A percentile compares a stretch with the other conserved stretches of the same genome.
Evolutionary conservation across 1,140 invertebrate genomes (phyloP).

Genomic region (Heliconius nattereri): DNA sequence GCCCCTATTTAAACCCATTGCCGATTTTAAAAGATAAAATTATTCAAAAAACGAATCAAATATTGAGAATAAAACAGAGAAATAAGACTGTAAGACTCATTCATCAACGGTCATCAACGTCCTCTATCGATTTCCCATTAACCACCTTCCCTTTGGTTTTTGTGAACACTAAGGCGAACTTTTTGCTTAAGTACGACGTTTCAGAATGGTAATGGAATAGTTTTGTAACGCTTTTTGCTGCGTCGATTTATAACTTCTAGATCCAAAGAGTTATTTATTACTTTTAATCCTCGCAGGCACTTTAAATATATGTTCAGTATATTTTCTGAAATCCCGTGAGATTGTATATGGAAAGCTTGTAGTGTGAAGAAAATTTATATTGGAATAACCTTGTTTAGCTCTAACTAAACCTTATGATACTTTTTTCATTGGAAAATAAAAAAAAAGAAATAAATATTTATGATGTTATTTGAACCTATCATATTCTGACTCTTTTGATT

Average conservation of each 20-base stretch:
- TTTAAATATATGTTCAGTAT: slow-evolving; percentile 10
- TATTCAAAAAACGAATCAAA: slow-evolving; percentile 12
- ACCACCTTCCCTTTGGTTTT: slow-evolving; percentile 50
- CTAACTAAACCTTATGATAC: too few species aligned
- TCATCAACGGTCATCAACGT: slow-evolving; percentile 41
- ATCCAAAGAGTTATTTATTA: slow-evolving; percentile 14
- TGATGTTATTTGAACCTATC: too few species aligned
- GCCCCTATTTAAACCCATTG: too few species aligned
- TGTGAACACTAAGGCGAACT: slow-evolving; percentile 39
- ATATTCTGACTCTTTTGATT: too few species aligned
- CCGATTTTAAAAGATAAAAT: background rate
- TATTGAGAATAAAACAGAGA: background rate
- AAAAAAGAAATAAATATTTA: too few species aligned
- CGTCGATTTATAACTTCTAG: slow-evolving; percentile 11
- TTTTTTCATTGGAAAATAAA: too few species aligned
- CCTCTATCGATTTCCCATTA: slow-evolving; percentile 55
- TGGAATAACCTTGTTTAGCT: background rate
- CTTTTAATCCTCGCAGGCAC: slow-evolving; percentile 10
- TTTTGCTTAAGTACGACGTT: slow-evolving; percentile 36
- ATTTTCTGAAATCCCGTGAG: background rate
- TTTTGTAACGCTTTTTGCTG: slow-evolving; percentile 11
- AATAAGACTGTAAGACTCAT: slow-evolving; percentile 19
- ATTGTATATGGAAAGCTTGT: background rate
- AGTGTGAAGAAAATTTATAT: background rate
- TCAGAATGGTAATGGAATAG: slow-evolving; percentile 23